Evolutionary conservation across 92 coral and sea anemone species (phyloP).

Genomic region (Porites divaricata): DNA sequence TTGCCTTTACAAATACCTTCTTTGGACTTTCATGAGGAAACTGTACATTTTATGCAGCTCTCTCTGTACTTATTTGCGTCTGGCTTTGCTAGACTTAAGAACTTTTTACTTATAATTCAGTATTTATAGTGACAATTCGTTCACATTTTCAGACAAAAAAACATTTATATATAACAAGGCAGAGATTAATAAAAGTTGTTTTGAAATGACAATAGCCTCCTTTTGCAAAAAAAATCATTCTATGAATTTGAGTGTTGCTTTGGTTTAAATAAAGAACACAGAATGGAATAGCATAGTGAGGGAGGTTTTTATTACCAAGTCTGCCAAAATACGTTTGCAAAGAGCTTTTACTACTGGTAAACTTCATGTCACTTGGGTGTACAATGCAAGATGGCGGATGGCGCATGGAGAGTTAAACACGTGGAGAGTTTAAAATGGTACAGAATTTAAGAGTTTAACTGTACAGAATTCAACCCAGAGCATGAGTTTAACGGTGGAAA

Average conservation of each 20-base stretch:
- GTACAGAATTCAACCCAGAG: no score
- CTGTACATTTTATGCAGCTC: background rate
- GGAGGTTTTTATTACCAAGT: slow-evolving; percentile 2
- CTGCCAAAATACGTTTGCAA: background rate
- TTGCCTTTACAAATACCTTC: slow-evolving; percentile 12
- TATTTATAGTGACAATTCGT: background rate
- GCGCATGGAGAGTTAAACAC: no score
- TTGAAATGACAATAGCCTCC: background rate
- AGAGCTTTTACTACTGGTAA: background rate
- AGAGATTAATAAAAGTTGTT: background rate
- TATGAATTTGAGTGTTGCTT: background rate
- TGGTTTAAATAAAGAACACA: slow-evolving; percentile 1
- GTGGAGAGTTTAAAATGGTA: no score
- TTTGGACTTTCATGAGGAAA: slow-evolving; percentile 13
- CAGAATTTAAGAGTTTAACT: no score
- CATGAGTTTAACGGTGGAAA: no score
- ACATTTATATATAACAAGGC: background rate
- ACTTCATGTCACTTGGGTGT: no score
- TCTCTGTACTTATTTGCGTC: background rate
- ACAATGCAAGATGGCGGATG: no score
- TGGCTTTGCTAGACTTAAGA: background rate
- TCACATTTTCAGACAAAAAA: slow-evolving; percentile 4
- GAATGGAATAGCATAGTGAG: slow-evolving; percentile 5
- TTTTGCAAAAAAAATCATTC: background rate
- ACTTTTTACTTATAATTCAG: background rate